Evolutionary conservation across 37 sponge, comb jelly and placozoan genomes (phyloP).

Genomic region (Amphimedon queenslandica): DNA sequence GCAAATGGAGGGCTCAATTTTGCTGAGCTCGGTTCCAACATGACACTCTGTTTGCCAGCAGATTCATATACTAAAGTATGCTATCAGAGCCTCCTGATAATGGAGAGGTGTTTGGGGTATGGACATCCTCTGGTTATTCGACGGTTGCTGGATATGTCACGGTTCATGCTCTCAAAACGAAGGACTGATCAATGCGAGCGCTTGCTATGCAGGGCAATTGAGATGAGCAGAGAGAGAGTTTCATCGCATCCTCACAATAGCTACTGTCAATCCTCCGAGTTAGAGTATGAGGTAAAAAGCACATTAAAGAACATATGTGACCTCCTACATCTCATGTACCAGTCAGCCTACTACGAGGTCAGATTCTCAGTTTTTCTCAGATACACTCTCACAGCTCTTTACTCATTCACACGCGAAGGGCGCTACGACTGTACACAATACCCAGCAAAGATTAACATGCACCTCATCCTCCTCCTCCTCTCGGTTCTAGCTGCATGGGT

Average conservation of each 20-base stretch:
- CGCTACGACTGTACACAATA: not conserved
- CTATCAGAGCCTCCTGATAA: not conserved
- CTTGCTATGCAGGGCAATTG: not conserved
- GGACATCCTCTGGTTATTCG: not conserved
- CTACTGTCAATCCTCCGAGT: not conserved
- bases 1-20: not conserved
- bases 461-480: not conserved
- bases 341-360: not conserved
- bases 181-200: not conserved
- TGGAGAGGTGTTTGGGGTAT: slow-evolving; percentile 1
- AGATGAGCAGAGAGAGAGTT: not conserved
- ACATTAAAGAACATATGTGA: not conserved
- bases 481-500: slow-evolving; percentile 2
- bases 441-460: slow-evolving; percentile 1
- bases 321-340: not conserved
- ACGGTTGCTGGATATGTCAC: not conserved
- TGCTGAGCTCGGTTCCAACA: not conserved
- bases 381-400: not conserved
- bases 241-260: not conserved
- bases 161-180: not conserved
- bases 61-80: not conserved
- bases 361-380: not conserved
- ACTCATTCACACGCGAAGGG: not conserved
- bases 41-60: not conserved
- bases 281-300: slow-evolving; percentile 1